Evolutionary conservation across 1,140 invertebrate species (phyloP).

Genomic region (Brachionus sp.): DNA sequence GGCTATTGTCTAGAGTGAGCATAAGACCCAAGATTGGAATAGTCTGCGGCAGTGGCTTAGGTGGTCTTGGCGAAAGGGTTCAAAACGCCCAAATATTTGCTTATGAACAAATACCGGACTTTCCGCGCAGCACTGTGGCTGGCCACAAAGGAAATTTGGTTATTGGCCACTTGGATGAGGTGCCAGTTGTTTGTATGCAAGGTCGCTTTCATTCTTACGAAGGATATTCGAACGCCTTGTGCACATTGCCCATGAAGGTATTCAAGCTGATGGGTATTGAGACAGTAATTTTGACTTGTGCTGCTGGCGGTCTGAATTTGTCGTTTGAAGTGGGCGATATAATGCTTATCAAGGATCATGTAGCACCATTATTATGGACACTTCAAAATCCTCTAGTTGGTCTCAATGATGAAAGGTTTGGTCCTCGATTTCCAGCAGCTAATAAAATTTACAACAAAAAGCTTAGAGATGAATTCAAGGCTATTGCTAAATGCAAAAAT

Average conservation of each 20-base stretch:
- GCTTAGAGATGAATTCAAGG: constrained; percentile 41
- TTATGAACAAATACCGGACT: constrained; percentile 83
- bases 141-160: constrained; percentile 85
- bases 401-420: constrained; percentile 87
- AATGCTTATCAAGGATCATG: constrained; percentile 92
- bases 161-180: constrained; percentile 73
- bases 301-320: constrained; percentile 84
- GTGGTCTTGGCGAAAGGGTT: constrained; percentile 74
- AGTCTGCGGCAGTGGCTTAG: constrained; percentile 89
- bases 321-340: constrained; percentile 83
- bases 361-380: constrained; percentile 72
- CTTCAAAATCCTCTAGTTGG: constrained; percentile 87
- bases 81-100: constrained; percentile 70
- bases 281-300: constrained; percentile 84
- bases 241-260: constrained; percentile 84
- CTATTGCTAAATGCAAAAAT: background rate
- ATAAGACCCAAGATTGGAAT: constrained; percentile 75
- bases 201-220: constrained; percentile 93
- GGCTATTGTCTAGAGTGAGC: background rate
- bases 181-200: constrained; percentile 86
- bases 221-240: constrained; percentile 73
- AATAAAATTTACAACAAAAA: constrained; percentile 76
- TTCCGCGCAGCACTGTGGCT: constrained; percentile 77
- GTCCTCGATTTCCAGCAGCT: constrained; percentile 83
- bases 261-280: constrained; percentile 87